These are phyloP conservation scores for Ciconia boyciana DNA, from an alignment of 2,113 vertebrate genomes.

Conservation along the genomic window DNA sequence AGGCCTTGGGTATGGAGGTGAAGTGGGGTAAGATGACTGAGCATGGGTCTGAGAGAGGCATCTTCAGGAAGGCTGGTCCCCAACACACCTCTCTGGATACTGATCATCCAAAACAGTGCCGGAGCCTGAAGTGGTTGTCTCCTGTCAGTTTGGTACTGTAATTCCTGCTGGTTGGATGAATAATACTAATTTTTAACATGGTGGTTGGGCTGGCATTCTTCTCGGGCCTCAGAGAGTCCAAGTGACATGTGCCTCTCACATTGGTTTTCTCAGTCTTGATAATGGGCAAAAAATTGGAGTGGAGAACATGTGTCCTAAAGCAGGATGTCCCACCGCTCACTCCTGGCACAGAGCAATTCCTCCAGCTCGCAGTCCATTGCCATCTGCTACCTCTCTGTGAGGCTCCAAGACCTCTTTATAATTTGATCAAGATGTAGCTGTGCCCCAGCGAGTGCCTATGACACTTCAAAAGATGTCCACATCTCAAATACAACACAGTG, in stretches of 20 bases:
- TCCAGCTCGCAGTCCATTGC: neutral
- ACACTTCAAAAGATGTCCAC: neutral
- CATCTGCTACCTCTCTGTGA: neutral
- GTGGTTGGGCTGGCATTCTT: neutral
- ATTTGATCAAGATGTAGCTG: neutral
- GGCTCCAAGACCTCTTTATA: neutral
- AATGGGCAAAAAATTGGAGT: neutral
- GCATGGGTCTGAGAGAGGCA: neutral
- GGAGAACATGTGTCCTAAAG: neutral
- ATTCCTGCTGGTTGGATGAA: neutral
- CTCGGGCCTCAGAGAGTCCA: neutral
- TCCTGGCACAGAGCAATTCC: neutral
- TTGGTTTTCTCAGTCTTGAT: neutral
- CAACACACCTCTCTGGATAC: neutral
- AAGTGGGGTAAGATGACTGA: neutral
- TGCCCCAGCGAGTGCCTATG: fast-evolving
- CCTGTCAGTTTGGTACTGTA: neutral
- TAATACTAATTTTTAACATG: neutral
- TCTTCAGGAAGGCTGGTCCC: neutral
- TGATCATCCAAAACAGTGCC: neutral
- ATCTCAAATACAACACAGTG: neutral
- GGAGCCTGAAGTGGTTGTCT: neutral
- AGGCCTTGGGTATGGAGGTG: neutral
- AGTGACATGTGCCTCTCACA: neutral
- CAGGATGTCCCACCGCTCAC: neutral